Evolutionary conservation across 2,888 invertebrate species (phyloP).

Genomic region (Tuberolachnus salignus): DNA sequence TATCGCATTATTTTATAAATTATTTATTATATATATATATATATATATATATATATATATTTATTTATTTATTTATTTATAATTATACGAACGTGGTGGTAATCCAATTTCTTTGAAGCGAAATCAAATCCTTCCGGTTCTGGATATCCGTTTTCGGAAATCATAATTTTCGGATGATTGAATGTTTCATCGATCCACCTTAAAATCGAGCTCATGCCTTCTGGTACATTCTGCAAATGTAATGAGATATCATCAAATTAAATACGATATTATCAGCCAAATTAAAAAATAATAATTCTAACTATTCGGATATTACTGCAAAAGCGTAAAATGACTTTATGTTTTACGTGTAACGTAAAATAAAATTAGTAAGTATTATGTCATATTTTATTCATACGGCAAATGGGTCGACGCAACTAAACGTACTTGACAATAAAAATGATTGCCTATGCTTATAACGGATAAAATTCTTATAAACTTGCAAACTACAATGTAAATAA

Average conservation of each 20-base stretch:
- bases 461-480: too few species aligned
- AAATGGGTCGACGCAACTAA: too few species aligned
- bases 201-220: neutral
- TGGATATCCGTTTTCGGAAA: constrained; percentile 19
- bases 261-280: neutral
- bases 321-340: neutral
- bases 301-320: too few species aligned
- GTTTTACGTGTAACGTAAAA: neutral
- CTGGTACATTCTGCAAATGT: neutral
- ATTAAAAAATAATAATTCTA: neutral
- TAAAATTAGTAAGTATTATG: neutral
- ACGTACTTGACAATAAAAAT: too few species aligned
- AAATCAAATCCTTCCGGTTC: neutral
- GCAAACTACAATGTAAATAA: neutral
- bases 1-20: too few species aligned
- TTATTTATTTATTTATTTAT: too few species aligned
- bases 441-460: too few species aligned
- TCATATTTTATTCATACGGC: neutral
- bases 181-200: constrained; percentile 4
- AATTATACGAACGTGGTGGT: constrained; percentile 1
- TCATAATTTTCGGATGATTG: neutral
- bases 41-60: too few species aligned
- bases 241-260: neutral
- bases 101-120: neutral
- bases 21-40: too few species aligned